phyloP scores from a whole-genome alignment of 2,888 invertebrate species.

The Drosophila barbarae region DNA sequence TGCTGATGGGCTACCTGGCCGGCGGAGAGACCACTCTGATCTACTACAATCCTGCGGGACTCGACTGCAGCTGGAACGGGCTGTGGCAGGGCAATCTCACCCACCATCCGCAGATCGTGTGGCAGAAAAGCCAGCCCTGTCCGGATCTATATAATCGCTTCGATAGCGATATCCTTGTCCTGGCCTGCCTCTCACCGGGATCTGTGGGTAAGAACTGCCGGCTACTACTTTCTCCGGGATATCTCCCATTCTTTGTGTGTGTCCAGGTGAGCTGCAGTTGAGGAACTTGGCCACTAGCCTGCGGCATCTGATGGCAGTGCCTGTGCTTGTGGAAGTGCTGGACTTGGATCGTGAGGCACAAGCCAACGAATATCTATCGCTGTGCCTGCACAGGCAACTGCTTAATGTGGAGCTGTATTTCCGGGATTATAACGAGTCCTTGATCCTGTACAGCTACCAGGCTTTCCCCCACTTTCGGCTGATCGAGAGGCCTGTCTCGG shows the following conservation, averaged over 20 bases:
- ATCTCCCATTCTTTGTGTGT: rapidly evolving
- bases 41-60: slow-evolving; percentile 44
- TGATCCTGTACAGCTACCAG: slow-evolving; percentile 41
- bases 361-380: background rate
- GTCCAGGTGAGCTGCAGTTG: background rate
- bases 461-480: slow-evolving; percentile 49
- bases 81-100: slow-evolving; percentile 33
- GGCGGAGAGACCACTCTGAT: slow-evolving; percentile 27
- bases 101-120: slow-evolving; percentile 54
- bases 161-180: slow-evolving; percentile 28
- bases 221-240: background rate
- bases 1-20: slow-evolving; percentile 34
- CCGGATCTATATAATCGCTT: slow-evolving; percentile 3
- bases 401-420: slow-evolving; percentile 53
- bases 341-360: background rate
- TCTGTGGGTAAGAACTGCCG: background rate
- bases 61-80: slow-evolving; percentile 40
- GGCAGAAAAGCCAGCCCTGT: slow-evolving; percentile 24
- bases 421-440: background rate
- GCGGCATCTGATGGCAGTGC: slow-evolving; percentile 3
- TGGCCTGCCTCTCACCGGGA: slow-evolving; percentile 44
- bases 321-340: slow-evolving; percentile 48
- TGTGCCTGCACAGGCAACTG: slow-evolving; percentile 17
- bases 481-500: background rate
- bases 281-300: slow-evolving; percentile 26